phyloP scores from a whole-genome alignment of 2,888 invertebrate species.

The Lucinisca nassula region DNA sequence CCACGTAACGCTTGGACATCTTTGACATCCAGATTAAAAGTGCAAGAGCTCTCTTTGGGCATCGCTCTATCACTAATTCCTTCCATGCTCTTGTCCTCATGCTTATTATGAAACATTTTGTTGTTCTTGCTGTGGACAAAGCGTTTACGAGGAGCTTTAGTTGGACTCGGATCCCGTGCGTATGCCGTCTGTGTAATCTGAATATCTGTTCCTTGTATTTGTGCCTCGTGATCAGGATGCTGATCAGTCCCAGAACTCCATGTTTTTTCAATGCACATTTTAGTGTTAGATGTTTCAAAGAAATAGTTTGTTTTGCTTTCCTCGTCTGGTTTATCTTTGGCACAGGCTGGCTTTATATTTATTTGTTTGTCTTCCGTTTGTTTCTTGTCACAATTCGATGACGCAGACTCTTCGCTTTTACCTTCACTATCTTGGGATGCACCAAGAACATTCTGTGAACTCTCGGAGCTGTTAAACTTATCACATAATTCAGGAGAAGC shows the following conservation, averaged over 20 bases:
- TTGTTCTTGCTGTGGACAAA: neutral
- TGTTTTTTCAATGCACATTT: neutral
- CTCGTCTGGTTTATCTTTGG: no score
- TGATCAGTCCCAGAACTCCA: neutral
- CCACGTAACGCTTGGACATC: neutral
- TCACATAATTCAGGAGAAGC: neutral
- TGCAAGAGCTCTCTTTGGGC: neutral
- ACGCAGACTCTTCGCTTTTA: neutral
- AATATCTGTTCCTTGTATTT: neutral
- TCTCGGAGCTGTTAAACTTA: neutral
- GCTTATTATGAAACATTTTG: neutral
- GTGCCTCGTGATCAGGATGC: neutral
- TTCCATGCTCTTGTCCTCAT: neutral
- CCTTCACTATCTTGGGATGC: neutral
- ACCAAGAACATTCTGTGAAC: neutral
- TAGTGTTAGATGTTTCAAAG: no score
- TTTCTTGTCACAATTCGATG: neutral
- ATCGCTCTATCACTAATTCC: neutral
- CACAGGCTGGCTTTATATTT: no score
- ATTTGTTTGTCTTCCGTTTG: no score
- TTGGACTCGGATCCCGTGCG: neutral
- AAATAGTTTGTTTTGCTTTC: no score
- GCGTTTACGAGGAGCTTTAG: neutral
- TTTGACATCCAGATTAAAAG: neutral
- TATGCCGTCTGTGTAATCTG: neutral